Conservation (phyloP, 1,140 invertebrate species). For the Heliconius eleuchia region DNA sequence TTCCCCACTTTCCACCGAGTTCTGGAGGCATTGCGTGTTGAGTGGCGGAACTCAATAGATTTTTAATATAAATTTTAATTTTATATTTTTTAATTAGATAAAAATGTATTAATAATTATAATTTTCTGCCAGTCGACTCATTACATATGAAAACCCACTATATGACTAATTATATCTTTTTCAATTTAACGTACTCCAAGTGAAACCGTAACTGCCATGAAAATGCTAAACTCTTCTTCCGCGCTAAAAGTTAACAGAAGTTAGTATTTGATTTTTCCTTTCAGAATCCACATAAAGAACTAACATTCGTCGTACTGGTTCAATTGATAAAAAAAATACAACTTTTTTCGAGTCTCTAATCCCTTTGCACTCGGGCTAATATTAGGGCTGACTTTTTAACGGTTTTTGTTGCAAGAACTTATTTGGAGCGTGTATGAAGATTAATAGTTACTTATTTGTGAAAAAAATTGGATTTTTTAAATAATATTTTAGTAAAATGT, state of each 20-base stretch:
- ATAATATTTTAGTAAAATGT: no score
- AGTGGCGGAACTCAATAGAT: no score
- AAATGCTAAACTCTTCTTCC: not conserved
- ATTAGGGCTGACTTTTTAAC: not conserved
- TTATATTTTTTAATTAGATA: no score
- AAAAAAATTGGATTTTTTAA: not conserved
- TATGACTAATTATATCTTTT: no score
- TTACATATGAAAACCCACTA: no score
- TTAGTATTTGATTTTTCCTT: not conserved
- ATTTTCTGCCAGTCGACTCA: no score
- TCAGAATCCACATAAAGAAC: not conserved
- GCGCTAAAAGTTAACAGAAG: not conserved
- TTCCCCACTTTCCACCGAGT: no score
- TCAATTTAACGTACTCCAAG: not conserved
- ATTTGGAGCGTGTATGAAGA: not conserved
- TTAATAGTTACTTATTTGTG: not conserved
- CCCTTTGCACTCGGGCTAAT: slow-evolving; percentile 2
- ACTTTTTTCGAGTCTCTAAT: slow-evolving; percentile 7
- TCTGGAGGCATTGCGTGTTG: no score
- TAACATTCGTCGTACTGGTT: not conserved
- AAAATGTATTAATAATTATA: no score
- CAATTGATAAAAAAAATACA: not conserved
- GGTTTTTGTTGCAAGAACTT: not conserved
- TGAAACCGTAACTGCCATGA: not conserved
- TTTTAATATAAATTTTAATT: no score